Evolutionary conservation across 1,140 invertebrate genomes (phyloP), one percentile per base, ranked within the genome.

Genomic region (Chionoecetes opilio): DNA sequence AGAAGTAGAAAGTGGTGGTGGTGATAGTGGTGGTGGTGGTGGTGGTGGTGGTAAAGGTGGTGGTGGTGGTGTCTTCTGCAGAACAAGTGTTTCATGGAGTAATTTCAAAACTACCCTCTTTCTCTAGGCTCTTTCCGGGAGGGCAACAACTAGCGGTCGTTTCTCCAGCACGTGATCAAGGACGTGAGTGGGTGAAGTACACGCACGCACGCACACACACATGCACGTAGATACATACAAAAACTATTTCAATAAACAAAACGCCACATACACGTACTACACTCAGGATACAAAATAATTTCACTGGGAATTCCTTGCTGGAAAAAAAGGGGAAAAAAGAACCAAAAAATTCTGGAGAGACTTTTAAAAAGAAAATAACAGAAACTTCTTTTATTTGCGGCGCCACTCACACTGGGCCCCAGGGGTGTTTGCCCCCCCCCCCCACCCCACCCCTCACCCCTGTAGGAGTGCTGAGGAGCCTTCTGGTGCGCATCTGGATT

Each of bases 331-430:
- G n/a, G 63, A 75, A n/a, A 75, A n/a, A 75, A 75, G 1, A n/a
- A 8, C 0, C 63, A 2, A 75, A 75, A 75, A 75, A 75, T 75
- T 75, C 21, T 75, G 63, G 63, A 75, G n/a, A 75, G 63, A 75
- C 63, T 75, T 75, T 75, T 75, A 75, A 75, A 75, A 75, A 26
- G n/a, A 75, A 26, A 75, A 75, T n/a, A 75, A 75, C 21, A 75
- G 63, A 26, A 75, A 75, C 63, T 75, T 75, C 63, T 75, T 75
- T 75, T 75, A 75, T 75, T n/a, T 26, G 11, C 21, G 63, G 63
- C 63, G 63, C 63, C 63, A 75, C 63, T 75, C 63, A 75, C 63
- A 75, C 63, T 21, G 6, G 6, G 63, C 63, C 63, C 11, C 5
- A 75, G 8, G 63, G 63, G 63, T 75, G 21, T n/a, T 75, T 75